Evolutionary conservation across 2,797 vertebrate species (phyloP).

Genomic region (Lepidocolaptes lacrymiger): DNA sequence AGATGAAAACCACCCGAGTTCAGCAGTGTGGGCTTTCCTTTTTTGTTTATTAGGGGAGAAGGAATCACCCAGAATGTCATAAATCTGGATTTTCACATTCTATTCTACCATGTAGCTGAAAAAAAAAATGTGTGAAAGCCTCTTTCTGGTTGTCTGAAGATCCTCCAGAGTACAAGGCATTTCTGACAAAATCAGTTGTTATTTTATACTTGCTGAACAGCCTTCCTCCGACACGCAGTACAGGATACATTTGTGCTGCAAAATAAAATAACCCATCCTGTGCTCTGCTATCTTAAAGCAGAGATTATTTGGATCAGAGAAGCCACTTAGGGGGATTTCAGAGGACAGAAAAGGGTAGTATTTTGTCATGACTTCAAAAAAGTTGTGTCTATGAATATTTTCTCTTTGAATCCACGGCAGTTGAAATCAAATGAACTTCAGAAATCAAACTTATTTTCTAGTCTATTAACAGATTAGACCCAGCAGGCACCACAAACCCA

Average conservation of each 20-base stretch:
- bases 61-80: background rate
- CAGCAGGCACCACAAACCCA: background rate
- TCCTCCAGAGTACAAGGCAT: background rate
- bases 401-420: background rate
- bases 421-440: background rate
- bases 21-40: background rate
- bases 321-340: background rate
- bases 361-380: background rate
- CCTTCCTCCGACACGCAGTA: background rate
- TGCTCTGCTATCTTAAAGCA: background rate
- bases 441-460: background rate
- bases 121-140: background rate
- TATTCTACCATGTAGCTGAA: background rate
- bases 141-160: background rate
- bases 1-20: background rate
- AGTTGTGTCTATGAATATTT: background rate
- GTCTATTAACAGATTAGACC: rapidly evolving
- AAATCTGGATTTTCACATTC: background rate
- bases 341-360: background rate
- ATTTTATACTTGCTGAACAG: background rate
- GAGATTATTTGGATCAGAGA: background rate
- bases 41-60: background rate
- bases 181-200: constrained; percentile 2
- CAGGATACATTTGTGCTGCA: background rate
- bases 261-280: background rate